Base-by-base conservation (phyloP, 2,113 vertebrate genomes). In the Thamnaconus septentrionalis region DNA sequence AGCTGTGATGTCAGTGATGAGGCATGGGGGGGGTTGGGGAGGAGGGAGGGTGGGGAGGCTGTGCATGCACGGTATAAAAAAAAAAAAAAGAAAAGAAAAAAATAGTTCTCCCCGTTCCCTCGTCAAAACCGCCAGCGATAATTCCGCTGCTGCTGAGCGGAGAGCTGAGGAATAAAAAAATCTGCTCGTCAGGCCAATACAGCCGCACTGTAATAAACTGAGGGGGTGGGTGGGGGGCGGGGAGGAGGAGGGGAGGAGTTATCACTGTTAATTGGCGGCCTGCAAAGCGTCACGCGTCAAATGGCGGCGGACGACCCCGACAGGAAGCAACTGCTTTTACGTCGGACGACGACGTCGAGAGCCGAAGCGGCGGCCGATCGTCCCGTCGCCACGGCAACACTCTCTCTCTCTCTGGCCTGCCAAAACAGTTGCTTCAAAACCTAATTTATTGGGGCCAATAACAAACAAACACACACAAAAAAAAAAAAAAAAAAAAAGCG, bases 191-290 rank as follows among this genome's bases (percentile, higher is more conserved):
- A 74, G 65, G 77, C 71, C 86, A 61, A 80, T 87, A 86, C 84
- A 86, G 86, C 70, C 60, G 85, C 81, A 80, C 55, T 79, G 69
- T 67, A 81, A 80, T 87, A 79, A 79, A 75, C 10, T 75, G 9
- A 75, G 62, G 66, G n/a, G n/a, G n/a, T n/a, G n/a, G n/a, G 66
- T 75, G 18, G 18, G 18, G 18, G 18, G 18, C 18, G 2, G 18
- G 18, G n/a, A n/a, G n/a, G n/a, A n/a, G n/a, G n/a, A n/a, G n/a
- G n/a, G n/a, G n/a, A n/a, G 66, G 78, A 80, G 69, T 82, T 83
- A 85, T 85, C 81, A 78, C 71, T 77, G 87, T 80, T 90, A 85
- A 92, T 87, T 84, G 76, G 71, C 49, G 71, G 79, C 85, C 85
- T 89, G 88, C 88, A 88, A 80, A 48, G 68, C 81, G 85, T 81